Base-by-base conservation (phyloP, 2,888 invertebrate species). In the Gasteruption jaculator region DNA sequence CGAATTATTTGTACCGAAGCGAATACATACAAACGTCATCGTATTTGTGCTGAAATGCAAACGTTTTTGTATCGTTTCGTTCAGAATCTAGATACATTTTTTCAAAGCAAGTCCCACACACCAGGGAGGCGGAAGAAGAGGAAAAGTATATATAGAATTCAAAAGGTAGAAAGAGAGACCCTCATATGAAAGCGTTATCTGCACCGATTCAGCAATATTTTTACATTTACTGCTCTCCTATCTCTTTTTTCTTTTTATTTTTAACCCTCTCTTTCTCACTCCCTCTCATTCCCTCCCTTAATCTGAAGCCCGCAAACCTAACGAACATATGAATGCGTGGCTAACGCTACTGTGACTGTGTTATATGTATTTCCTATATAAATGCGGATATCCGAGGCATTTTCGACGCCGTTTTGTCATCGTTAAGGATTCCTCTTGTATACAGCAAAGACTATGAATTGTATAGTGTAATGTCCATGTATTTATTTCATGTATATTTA, bases 121-220 rank as follows among this genome's bases (percentile, higher is more conserved):
- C n/a, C 11, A 24, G 45, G 11, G 45, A 34, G 34, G 41, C 27
- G 36, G 39, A 24, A 39, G 37, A 30, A 26, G 30, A 38, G 43
- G 31, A 33, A 40, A 42, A 26, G 37, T 14, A 35, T 20, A 33
- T 16, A 7, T 18, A 37, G 19, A 20, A 34, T 19, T 33, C 20
- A 32, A 34, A 24, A 12, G 33, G n/a, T 12, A 3, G 40, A 48
- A 34, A 10, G 21, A 7, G 31, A 12, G 35, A 52, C 54, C 58
- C 61, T 52, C 59, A 60, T 60, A 57, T 60, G 60, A 61, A 60
- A 56, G 59, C 57, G 63, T 63, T 65, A 65, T 65, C 63, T 64
- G 51, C 58, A 61, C 63, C 61, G 64, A 63, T 65, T 65, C 63
- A 59, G 63, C 64, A 64, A 65, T 63, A 65, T 65, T 65, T 65